Evolutionary conservation across 2,888 invertebrate genomes (phyloP), one percentile per base, ranked within the genome.

Genomic region (Ochropleura leucogaster): DNA sequence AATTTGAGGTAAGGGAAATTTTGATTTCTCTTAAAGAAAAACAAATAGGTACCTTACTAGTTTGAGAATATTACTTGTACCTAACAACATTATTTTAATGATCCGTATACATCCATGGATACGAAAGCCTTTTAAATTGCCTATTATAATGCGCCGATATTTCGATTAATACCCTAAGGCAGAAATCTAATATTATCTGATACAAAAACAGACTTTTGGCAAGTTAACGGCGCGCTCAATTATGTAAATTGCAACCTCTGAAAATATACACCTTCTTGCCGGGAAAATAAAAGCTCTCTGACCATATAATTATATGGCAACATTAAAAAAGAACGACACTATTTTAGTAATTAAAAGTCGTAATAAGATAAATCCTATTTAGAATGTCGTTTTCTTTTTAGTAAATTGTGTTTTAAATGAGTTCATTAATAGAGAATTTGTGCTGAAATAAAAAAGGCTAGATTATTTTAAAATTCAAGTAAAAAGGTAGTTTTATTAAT

Each of bases 201-300:
- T 80, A 71, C 67, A 66, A 80, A 75, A 66, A 62, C 62, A 63
- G 62, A 68, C 70, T 57, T 75, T 68, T 77, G 72, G 66, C 49
- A 74, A 72, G 62, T 75, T 74, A 68, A 55, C 60, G 82, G 77
- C 73, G 63, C 20, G 62, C 72, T 72, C 83, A 88, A 87, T 90
- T 89, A 90, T 90, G 87, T 78, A 88, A 89, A 90, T 90, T 85
- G 81, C 72, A 73, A 82, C 81, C 79, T 77, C 74, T 68, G 68
- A 76, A 85, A 79, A 85, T 82, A 62, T 82, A 86, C 83, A 85
- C 87, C 83, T 78, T 79, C 64, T 82, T 83, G 49, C 69, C 59
- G 60, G 60, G 55, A 65, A 47, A 72, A 68, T 60, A 62, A 74
- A 66, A 84, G 49, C 47, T 47, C 40, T 42, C 44, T 65, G 70